Base-by-base conservation (phyloP, 2,113 vertebrate genomes). In the Gnathonemus echidnorhynchus region DNA sequence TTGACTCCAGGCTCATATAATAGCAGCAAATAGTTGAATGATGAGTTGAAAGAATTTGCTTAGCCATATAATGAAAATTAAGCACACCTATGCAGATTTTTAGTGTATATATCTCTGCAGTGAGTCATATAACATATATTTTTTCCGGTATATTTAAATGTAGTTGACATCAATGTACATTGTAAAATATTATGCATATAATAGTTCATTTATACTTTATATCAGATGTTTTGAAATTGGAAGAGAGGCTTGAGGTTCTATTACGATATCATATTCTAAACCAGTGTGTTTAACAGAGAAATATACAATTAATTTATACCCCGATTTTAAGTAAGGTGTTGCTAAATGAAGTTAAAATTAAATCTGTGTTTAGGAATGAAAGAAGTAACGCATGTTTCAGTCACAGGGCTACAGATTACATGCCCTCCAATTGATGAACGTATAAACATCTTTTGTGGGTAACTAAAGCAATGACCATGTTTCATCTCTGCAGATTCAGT, bases 401-500 rank as follows among this genome's bases (percentile, higher is more conserved):
- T 88, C 89, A 88, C 3, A 3, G 52, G 91, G 90, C 88, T 88
- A 56, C 53, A 89, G 66, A 87, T 89, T 92, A 93, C 91, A 89
- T 77, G 92, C 90, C 91, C 89, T 89, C 89, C 89, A 92, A 92
- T 90, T 90, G 86, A 93, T 46, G 17, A 90, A 85, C 83, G 90
- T 88, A 90, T 92, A 91, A 91, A 92, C 90, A 83, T 52, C 90
- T 93, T 93, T 93, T 89, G 89, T 90, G 70, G 58, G 86, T 87
- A 91, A 89, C 74, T 24, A 52, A 90, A 91, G 86, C 46, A 77
- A 88, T 86, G 89, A 89, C 86, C 87, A 88, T 89, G 90, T 84
- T 89, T 92, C 88, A 90, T 46, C 88, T 92, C 84, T 17, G 90
- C 21, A 89, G 91, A 94, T 93, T 94, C 92, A 92, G 90, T 95